phyloP scores from a whole-genome alignment of 1,140 invertebrate genomes.

The Heliconius himera region DNA sequence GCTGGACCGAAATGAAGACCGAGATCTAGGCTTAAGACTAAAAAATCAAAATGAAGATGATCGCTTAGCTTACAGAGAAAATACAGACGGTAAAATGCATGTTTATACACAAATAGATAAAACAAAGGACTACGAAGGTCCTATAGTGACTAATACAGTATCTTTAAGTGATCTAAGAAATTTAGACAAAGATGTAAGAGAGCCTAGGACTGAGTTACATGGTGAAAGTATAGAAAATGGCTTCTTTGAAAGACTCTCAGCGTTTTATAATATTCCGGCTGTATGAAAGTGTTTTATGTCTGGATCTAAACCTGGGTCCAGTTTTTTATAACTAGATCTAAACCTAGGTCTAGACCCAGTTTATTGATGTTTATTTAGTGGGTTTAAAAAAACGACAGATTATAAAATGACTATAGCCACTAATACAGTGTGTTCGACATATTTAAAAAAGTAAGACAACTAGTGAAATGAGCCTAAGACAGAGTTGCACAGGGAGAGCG shows the following conservation, averaged over 20 bases:
- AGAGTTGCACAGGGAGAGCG: no score
- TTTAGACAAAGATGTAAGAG: constrained; percentile 52
- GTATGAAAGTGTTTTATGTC: constrained; percentile 47
- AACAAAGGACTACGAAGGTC: constrained; percentile 45
- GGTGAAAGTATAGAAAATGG: constrained; percentile 60
- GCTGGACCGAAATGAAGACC: constrained; percentile 46
- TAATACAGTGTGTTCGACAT: no score
- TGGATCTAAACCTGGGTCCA: constrained; percentile 16
- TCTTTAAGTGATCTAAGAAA: constrained; percentile 53
- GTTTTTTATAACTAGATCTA: neutral
- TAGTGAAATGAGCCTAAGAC: no score
- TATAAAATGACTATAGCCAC: no score
- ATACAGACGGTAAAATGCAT: constrained; percentile 69
- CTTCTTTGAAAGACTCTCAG: constrained; percentile 64
- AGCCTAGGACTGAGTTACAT: constrained; percentile 46
- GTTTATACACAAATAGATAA: constrained; percentile 67
- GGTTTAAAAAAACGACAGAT: no score
- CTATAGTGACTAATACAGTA: constrained; percentile 47
- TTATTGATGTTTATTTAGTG: no score
- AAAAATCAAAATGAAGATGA: constrained; percentile 44
- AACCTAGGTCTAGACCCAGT: no score
- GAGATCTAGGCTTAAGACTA: constrained; percentile 48
- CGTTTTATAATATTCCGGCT: constrained; percentile 66
- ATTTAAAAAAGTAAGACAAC: no score
- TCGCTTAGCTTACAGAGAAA: constrained; percentile 45